A percentile compares a stretch with the other conserved stretches of the same genome.
phyloP scores from a whole-genome alignment of 64 coral and sea anemone species.

The Anthopleura sola region DNA sequence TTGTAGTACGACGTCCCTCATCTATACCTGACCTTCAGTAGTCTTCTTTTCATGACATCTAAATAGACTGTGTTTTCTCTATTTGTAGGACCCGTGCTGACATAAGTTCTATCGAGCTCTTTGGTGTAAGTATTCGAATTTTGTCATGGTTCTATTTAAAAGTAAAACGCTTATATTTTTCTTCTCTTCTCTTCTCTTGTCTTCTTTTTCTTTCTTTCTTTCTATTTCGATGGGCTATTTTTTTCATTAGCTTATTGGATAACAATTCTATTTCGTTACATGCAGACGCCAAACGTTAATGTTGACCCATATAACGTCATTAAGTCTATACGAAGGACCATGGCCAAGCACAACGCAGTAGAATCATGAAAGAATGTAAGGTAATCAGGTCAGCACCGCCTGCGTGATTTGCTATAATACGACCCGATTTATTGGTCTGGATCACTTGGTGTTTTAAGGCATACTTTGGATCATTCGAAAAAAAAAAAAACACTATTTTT shows the following conservation, averaged over 20 bases:
- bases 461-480: too few relatives aligned
- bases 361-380: not conserved
- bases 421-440: too few relatives aligned
- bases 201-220: too few relatives aligned
- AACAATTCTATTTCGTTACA: not conserved
- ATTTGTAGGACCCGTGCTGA: constrained; percentile 59
- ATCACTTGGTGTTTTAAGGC: too few relatives aligned
- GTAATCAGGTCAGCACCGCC: not conserved
- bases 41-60: too few relatives aligned
- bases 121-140: constrained; percentile 72
- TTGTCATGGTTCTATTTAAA: not conserved
- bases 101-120: constrained; percentile 86
- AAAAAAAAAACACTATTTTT: too few relatives aligned
- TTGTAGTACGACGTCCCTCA: too few relatives aligned
- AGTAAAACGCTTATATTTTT: too few relatives aligned
- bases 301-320: constrained; percentile 49
- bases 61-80: not conserved
- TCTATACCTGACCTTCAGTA: too few relatives aligned
- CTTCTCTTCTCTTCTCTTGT: too few relatives aligned
- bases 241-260: not conserved
- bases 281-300: constrained; percentile 56
- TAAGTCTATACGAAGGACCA: constrained; percentile 33
- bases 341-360: constrained; percentile 4
- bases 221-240: too few relatives aligned
- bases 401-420: not conserved